Base-by-base conservation (phyloP, 2,888 invertebrate genomes). In the Achlya flavicornis region DNA sequence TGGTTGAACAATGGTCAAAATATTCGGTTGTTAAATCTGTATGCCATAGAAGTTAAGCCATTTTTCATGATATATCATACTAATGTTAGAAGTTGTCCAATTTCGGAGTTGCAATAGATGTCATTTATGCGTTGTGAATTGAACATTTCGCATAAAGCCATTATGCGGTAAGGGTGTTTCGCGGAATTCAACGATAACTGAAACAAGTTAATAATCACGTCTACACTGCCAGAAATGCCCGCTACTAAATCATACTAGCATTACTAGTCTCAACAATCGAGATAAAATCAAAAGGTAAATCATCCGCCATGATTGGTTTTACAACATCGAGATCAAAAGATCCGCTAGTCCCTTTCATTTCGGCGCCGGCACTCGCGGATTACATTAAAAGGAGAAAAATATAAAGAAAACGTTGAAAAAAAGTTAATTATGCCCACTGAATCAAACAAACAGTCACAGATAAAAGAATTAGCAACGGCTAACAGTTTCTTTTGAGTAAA, bases 231-330 rank as follows among this genome's bases (percentile, higher is more conserved):
- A 16, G 19, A 8, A 53, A 16, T 6, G 53, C 16, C 10, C 10
- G 19, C 62, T 65, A 68, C 75, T 76, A 72, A 80, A 38, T 57
- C n/a, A 53, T 14, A 57, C 48, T 19, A 38, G 38, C 16, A 12
- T 33, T 14, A 57, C 48, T 19, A 38, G 38, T 33, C 19, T 33
- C 35, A 57, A 48, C 72, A 75, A 75, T 69, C 61, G 70, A 70
- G 80, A 75, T 74, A 63, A 78, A 83, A 78, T 77, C 78, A 81
- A 80, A 81, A 84, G 78, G 75, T 80, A 80, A 81, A 80, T 78
- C 78, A 80, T 77, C 76, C 78, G 79, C 79, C 78, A 79, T 80
- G 83, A 84, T 85, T 84, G 85, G 82, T 81, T 84, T 80, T 84
- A 80, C 81, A 83, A 84, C 83, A 70, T 75, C 77, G 74, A 85